A percentile compares a stretch with the other conserved stretches of the same genome.
phyloP scores from a whole-genome alignment of 2,888 invertebrate species.

The Brenthis hecate region DNA sequence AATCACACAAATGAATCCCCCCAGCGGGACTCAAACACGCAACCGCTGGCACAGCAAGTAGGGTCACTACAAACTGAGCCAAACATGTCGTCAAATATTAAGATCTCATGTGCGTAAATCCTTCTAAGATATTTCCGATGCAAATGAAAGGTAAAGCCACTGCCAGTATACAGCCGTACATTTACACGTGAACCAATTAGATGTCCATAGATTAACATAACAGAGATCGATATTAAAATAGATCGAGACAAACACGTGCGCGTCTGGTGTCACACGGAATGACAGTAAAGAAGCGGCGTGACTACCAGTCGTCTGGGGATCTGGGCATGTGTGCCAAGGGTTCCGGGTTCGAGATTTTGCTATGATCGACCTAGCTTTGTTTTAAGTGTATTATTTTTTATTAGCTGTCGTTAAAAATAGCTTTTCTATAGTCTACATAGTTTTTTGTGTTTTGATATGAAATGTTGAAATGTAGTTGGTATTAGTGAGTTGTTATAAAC shows the following conservation, averaged over 20 bases:
- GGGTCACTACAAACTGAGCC: too few relatives aligned
- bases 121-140: too few relatives aligned
- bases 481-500: too few relatives aligned
- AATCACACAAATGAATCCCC: too few relatives aligned
- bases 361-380: not conserved
- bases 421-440: not conserved
- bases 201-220: constrained; percentile 16
- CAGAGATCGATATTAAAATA: constrained; percentile 33
- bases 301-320: constrained; percentile 33
- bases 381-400: constrained; percentile 6
- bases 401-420: not conserved
- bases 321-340: constrained; percentile 27
- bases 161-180: too few relatives aligned
- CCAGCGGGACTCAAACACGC: too few relatives aligned
- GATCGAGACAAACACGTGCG: constrained; percentile 33
- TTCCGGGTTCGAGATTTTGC: constrained; percentile 31
- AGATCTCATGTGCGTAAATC: too few relatives aligned
- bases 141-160: too few relatives aligned
- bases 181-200: too few relatives aligned
- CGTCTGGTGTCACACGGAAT: constrained; percentile 33
- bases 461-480: too few relatives aligned
- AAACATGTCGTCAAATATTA: too few relatives aligned
- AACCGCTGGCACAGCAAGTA: too few relatives aligned
- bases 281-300: constrained; percentile 34
- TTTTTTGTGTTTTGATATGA: not conserved